Conservation (phyloP, 2,113 vertebrate genomes). For the Coturnix japonica region DNA sequence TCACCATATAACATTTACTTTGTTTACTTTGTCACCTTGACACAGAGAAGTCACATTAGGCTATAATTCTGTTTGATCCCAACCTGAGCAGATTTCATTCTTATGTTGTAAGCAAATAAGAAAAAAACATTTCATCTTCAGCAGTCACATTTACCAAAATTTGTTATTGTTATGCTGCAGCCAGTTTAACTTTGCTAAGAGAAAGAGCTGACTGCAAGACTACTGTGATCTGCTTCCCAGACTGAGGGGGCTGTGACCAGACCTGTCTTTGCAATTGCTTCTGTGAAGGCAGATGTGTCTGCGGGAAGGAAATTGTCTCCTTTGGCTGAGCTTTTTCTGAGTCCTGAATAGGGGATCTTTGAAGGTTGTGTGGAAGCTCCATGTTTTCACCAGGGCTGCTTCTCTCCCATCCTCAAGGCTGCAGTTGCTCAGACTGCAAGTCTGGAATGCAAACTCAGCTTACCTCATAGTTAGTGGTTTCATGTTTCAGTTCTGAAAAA, state of each 20-base stretch:
- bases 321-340: neutral
- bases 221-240: neutral
- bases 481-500: neutral
- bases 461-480: neutral
- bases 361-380: neutral
- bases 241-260: neutral
- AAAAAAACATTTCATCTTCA: neutral
- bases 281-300: neutral
- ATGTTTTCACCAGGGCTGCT: neutral
- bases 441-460: neutral
- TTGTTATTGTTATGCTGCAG: neutral
- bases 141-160: neutral
- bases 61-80: conserved; percentile 8
- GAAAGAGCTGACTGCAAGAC: neutral
- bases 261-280: neutral
- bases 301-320: neutral
- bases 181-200: neutral
- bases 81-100: neutral
- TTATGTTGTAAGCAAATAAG: neutral
- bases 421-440: neutral
- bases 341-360: neutral
- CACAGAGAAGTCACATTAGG: rapidly evolving
- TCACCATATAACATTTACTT: conserved; percentile 4
- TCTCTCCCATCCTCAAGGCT: neutral
- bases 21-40: conserved; percentile 31